Evolutionary conservation across 1,140 invertebrate genomes (phyloP).

Genomic region (Drosophila nasuta): DNA sequence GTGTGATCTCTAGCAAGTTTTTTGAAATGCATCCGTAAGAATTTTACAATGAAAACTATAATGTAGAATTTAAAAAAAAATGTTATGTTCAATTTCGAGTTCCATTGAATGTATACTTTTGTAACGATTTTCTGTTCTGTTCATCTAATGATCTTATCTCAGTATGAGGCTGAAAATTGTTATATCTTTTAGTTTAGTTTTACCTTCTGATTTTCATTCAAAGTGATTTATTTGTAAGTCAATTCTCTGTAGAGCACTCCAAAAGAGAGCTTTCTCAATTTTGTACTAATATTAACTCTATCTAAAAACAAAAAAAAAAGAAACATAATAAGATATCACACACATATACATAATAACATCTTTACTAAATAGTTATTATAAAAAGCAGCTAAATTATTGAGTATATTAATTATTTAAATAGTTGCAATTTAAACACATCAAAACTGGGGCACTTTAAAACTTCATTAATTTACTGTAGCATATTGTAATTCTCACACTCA

Average conservation of each 20-base stretch:
- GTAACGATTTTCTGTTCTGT: neutral
- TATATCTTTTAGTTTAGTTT: neutral
- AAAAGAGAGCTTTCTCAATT: slow-evolving; percentile 3
- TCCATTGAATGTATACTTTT: neutral
- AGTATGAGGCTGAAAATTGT: neutral
- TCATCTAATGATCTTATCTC: neutral
- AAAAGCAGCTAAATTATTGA: neutral
- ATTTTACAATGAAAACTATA: neutral
- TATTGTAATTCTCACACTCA: slow-evolving; percentile 17
- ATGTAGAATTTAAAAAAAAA: slow-evolving; percentile 1
- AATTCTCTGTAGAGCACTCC: slow-evolving; percentile 26
- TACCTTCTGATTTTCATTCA: neutral
- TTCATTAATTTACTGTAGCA: slow-evolving; percentile 5
- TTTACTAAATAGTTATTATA: slow-evolving; percentile 12
- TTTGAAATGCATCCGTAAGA: slow-evolving; percentile 31
- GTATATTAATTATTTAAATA: slow-evolving; percentile 12
- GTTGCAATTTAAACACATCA: slow-evolving; percentile 1
- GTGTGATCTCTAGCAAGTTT: slow-evolving; percentile 5
- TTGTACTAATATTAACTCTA: neutral
- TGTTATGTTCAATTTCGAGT: neutral
- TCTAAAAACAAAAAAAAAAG: neutral
- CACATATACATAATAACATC: slow-evolving; percentile 22
- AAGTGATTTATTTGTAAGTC: slow-evolving; percentile 25
- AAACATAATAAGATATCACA: slow-evolving; percentile 19
- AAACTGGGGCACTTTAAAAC: slow-evolving; percentile 9